Evolutionary conservation across 92 coral and sea anemone species (phyloP).

Genomic region (Muricea muricata): DNA sequence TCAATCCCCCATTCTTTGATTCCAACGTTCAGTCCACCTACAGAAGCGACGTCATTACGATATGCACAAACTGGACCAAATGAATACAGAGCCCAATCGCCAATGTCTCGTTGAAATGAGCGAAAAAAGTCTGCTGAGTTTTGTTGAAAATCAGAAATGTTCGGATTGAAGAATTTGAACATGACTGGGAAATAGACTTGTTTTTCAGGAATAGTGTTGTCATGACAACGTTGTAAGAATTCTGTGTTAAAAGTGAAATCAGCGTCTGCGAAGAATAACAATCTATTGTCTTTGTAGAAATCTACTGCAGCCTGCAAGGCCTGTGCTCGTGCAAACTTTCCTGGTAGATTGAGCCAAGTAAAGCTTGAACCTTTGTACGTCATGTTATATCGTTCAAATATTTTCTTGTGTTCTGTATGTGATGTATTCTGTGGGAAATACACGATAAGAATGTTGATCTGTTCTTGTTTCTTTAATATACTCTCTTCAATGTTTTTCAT

Average conservation of each 20-base stretch:
- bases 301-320: constrained; percentile 92
- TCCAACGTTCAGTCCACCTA: constrained; percentile 91
- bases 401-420: constrained; percentile 70
- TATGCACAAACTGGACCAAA: constrained; percentile 92
- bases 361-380: constrained; percentile 76
- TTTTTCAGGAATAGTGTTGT: constrained; percentile 75
- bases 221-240: constrained; percentile 89
- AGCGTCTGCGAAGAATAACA: constrained; percentile 89
- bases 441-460: constrained; percentile 80
- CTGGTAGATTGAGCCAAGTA: constrained; percentile 87
- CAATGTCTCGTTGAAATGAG: constrained; percentile 72
- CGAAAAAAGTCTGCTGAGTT: constrained; percentile 51
- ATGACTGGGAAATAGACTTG: constrained; percentile 94
- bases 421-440: constrained; percentile 80
- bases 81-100: constrained; percentile 89
- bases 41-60: constrained; percentile 75
- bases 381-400: constrained; percentile 66
- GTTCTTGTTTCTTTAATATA: constrained; percentile 76
- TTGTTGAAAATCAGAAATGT: constrained; percentile 62
- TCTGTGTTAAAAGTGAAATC: constrained; percentile 78
- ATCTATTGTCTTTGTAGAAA: constrained; percentile 74
- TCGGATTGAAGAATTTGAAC: constrained; percentile 86
- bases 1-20: constrained; percentile 96
- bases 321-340: constrained; percentile 85
- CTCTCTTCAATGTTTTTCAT: constrained; percentile 81